Conservation (phyloP, 2,113 vertebrate genomes). For the Alexandromys fortis region DNA sequence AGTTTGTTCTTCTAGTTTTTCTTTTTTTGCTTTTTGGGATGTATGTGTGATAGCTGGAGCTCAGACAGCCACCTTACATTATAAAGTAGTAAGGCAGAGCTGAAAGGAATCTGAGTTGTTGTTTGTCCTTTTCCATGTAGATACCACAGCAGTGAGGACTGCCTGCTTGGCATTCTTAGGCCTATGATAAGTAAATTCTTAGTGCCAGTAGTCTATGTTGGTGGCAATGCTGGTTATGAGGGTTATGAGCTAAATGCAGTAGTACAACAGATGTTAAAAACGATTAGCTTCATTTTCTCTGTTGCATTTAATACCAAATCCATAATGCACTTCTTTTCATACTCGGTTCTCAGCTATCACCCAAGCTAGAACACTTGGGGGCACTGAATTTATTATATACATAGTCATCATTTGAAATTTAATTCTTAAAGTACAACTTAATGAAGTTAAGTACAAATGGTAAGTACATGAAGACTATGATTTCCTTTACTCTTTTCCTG, state of each 20-base stretch:
- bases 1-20: slow-evolving; percentile 2
- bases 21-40: background rate
- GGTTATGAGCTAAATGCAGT: background rate
- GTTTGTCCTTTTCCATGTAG: background rate
- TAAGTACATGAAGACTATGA: background rate
- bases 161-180: background rate
- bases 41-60: background rate
- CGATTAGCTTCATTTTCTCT: background rate
- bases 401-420: slow-evolving; percentile 15
- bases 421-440: slow-evolving; percentile 38
- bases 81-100: background rate
- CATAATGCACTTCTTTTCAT: background rate
- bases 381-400: background rate
- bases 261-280: background rate
- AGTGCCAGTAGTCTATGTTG: background rate
- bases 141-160: background rate
- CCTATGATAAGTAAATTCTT: background rate
- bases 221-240: background rate
- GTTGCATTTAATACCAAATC: background rate
- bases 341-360: background rate
- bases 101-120: background rate
- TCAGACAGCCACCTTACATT: background rate
- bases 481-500: background rate
- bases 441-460: slow-evolving; percentile 8
- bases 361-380: background rate